phyloP scores from a whole-genome alignment of 2,888 invertebrate genomes.

The Aproaerema taeniolella region DNA sequence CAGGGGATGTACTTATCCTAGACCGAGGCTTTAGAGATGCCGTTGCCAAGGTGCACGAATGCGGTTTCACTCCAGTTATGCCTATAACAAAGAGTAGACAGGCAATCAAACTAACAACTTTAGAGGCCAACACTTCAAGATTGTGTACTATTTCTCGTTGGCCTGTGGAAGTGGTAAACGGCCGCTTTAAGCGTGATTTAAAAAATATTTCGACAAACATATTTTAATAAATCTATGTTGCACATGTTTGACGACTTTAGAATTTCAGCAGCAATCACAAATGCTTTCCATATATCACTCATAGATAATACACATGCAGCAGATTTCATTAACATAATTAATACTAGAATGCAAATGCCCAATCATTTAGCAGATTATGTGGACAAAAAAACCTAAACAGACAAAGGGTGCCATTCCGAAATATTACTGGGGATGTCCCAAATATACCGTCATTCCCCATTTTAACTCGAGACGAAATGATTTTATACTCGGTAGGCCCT shows the following conservation, averaged over 20 bases:
- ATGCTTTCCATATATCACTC: constrained; percentile 6
- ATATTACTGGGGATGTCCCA: neutral
- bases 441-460: constrained; percentile 6
- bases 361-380: constrained; percentile 14
- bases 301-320: constrained; percentile 10
- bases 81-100: constrained; percentile 10
- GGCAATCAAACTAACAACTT: constrained; percentile 4
- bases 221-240: too few species aligned
- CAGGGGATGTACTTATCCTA: too few species aligned
- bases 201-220: constrained; percentile 8
- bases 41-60: too few species aligned
- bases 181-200: constrained; percentile 11
- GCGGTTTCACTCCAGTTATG: constrained; percentile 14
- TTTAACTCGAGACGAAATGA: constrained; percentile 3
- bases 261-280: constrained; percentile 12
- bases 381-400: constrained; percentile 8
- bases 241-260: constrained; percentile 11
- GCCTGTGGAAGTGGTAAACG: too few species aligned
- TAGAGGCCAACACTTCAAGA: constrained; percentile 6
- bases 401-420: constrained; percentile 2
- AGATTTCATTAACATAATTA: constrained; percentile 7
- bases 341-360: constrained; percentile 2
- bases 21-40: constrained; percentile 15
- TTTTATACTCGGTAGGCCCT: constrained; percentile 5
- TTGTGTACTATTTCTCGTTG: neutral